Conservation (phyloP, 2,888 invertebrate genomes). For the Auanema freiburgensis region DNA sequence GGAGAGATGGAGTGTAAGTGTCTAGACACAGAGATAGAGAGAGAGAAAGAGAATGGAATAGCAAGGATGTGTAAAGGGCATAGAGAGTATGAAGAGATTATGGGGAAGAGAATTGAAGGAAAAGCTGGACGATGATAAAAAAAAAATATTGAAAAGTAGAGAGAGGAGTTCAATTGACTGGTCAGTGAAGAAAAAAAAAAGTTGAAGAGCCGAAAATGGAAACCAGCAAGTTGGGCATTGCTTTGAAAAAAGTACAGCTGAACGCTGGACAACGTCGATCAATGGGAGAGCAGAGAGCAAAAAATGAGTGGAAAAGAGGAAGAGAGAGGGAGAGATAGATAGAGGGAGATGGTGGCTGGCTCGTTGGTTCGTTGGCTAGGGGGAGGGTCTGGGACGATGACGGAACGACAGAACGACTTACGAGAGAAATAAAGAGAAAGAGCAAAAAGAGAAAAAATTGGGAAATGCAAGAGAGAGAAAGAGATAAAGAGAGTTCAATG, state of each 20-base stretch:
- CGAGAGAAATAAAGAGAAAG: not conserved
- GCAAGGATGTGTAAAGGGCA: too few relatives aligned
- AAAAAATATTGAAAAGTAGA: too few relatives aligned
- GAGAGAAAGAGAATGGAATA: too few relatives aligned
- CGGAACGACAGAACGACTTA: not conserved
- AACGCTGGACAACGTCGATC: constrained; percentile 1
- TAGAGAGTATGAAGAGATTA: not conserved
- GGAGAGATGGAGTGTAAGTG: not conserved
- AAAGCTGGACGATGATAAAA: too few relatives aligned
- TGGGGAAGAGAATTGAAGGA: not conserved
- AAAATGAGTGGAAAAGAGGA: constrained; percentile 2
- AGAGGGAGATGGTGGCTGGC: constrained; percentile 2
- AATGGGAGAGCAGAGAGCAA: not conserved
- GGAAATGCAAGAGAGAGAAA: too few relatives aligned
- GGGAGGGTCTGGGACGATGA: not conserved
- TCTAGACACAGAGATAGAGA: not conserved
- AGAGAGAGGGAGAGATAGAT: constrained; percentile 7
- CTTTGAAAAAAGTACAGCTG: constrained; percentile 14
- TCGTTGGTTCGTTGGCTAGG: too few relatives aligned
- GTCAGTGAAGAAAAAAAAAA: not conserved
- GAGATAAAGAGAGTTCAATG: not conserved
- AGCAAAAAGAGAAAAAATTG: not conserved
- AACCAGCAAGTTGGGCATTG: constrained; percentile 9
- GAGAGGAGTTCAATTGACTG: not conserved
- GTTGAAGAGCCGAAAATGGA: too few relatives aligned